Conservation (phyloP, 2,888 invertebrate genomes). For the Craniophora ligustri region DNA sequence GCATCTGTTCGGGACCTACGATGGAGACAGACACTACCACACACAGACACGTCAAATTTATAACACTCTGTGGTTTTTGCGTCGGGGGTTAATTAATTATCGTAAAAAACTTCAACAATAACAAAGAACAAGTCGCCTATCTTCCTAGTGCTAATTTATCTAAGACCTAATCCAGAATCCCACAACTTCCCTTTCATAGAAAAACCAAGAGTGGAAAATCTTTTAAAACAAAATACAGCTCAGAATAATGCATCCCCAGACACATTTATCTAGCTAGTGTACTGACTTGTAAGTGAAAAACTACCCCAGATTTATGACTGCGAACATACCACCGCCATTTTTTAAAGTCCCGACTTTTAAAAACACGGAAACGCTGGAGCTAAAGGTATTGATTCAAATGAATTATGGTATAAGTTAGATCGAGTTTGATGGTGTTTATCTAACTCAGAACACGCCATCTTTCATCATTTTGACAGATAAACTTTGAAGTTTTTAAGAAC, state of each 20-base stretch:
- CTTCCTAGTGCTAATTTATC: too few species aligned
- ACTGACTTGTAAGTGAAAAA: neutral
- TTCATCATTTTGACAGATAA: constrained; percentile 46
- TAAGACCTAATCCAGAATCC: too few species aligned
- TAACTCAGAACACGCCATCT: constrained; percentile 22
- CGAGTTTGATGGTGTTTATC: constrained; percentile 20
- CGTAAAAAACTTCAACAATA: too few species aligned
- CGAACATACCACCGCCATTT: neutral
- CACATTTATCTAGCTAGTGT: constrained; percentile 1
- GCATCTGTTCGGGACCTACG: too few species aligned
- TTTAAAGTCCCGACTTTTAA: constrained; percentile 1
- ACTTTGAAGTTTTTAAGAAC: constrained; percentile 32
- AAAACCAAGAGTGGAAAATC: too few species aligned
- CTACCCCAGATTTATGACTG: constrained; percentile 1
- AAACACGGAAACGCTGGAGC: constrained; percentile 4
- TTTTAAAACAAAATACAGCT: neutral
- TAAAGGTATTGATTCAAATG: constrained; percentile 2
- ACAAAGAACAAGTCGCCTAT: too few species aligned
- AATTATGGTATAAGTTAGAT: constrained; percentile 26
- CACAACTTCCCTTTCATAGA: too few species aligned
- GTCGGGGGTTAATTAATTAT: too few species aligned
- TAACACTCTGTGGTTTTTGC: too few species aligned
- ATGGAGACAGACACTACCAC: too few species aligned
- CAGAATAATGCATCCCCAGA: neutral
- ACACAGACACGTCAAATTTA: too few species aligned